Base-by-base conservation (phyloP, 1,140 invertebrate genomes). In the Olivierus martensii region DNA sequence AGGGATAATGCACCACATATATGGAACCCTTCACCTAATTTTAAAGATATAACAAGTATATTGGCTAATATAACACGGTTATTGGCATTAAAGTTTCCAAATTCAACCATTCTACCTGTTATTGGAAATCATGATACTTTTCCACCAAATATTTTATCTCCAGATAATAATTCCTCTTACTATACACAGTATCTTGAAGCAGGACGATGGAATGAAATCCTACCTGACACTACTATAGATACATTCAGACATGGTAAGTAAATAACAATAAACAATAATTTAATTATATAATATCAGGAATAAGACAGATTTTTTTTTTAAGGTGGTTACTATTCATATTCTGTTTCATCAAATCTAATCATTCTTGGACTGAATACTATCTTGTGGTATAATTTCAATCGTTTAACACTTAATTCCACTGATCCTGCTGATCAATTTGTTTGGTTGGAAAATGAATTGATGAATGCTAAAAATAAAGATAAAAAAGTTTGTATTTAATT, bases 121-220 rank as follows among this genome's bases (percentile, higher is more conserved):
- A 61, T 73, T 18, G 71, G 71, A 18, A 72, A 73, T 53, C 70
- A 72, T 63, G 71, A 73, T 51, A 61, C 44, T 53, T 66, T 56
- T 58, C 71, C 59, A 12, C 41, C 50, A 9, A 49, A 56, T 17
- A 44, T 39, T 12, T 15, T 56, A 14, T 14, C 28, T 4, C 38
- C 46, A 37, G 41, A 49, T 28, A 28, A 14, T 9, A 39, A n/a
- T 15, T n/a, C 28, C 0, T 22, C 59, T 11, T 67, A 69, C 50
- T 71, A 68, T 46, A 59, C 59, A 7, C 55, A 57, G 7, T 66
- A 68, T 48, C 53, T 71, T 12, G 48, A 55, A 5, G 42, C 56
- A 17, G 63, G 64, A 42, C 60, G 63, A 11, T 71, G 68, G 68
- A 39, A 59, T 7, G 46, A 59, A n/a, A 18, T 67, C 0, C 47